Evolutionary conservation across 1,140 invertebrate species (phyloP).

Genomic region (Kradibia gibbosae): DNA sequence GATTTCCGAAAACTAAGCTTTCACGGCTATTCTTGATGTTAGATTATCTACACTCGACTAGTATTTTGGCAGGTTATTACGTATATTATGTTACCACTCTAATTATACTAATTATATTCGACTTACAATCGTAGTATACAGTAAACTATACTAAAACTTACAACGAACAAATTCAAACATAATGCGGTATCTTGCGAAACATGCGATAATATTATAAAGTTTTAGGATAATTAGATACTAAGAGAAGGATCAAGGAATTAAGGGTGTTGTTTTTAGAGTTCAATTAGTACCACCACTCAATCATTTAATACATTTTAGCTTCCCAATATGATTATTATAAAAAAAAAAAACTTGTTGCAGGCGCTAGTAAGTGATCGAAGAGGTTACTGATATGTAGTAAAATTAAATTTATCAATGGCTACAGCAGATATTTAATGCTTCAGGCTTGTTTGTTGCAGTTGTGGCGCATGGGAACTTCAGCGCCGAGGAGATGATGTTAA

Average conservation of each 20-base stretch:
- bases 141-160: not conserved
- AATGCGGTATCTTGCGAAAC: not conserved
- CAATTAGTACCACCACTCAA: too few relatives aligned
- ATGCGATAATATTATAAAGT: too few relatives aligned
- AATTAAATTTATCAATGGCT: too few relatives aligned
- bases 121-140: not conserved
- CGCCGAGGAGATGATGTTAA: constrained; percentile 72
- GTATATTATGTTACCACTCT: constrained; percentile 26
- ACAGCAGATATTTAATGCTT: too few relatives aligned
- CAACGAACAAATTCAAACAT: constrained; percentile 14
- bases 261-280: too few relatives aligned
- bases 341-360: too few relatives aligned
- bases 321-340: too few relatives aligned
- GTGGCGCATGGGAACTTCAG: constrained; percentile 83
- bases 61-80: constrained; percentile 29
- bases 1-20: not conserved
- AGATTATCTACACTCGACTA: not conserved
- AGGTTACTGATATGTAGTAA: too few relatives aligned
- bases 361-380: too few relatives aligned
- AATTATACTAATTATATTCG: constrained; percentile 40
- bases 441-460: constrained; percentile 67
- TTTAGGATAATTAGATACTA: not conserved
- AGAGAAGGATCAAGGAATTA: too few relatives aligned
- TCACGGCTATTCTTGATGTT: not conserved
- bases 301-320: too few relatives aligned